Base-by-base conservation (phyloP, 1,140 invertebrate genomes). In the Cydia amplana region DNA sequence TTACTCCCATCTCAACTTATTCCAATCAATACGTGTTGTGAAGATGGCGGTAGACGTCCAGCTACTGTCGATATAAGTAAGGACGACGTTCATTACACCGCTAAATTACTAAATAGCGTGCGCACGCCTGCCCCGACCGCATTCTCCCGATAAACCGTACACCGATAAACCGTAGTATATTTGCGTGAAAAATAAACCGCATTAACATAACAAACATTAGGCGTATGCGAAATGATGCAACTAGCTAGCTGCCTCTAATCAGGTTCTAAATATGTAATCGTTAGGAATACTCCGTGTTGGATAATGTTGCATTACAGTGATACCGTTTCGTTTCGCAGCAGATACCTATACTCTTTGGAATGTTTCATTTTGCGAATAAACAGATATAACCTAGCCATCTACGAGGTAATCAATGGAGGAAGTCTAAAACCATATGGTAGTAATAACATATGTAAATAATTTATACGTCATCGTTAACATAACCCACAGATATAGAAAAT, bases 81-180 rank as follows among this genome's bases (percentile, higher is more conserved):
- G 36, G 28, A 36, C 65, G 28, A 70, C 65, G 32, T 55, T 23
- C 72, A 73, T 73, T 73, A 49, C 72, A 73, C 43, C 18, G 43
- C 72, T 49, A 55, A 73, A 73, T 73, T 73, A 73, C 72, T 51
- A 49, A 73, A 49, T 73, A 28, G 72, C 72, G 72, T 73, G 72
- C 18, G 9, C 36, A 55, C 55, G 43, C 72, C 36, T 43, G 72
- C 18, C 40, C 40, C 32, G 65, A n/a, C 28, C 28, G 65, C 65
- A 70, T 70, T 70, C 65, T 70, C 16, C 28, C 12, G 65, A 70
- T 70, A 36, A 18, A 70, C 65, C 55, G 55, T 60, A 60, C 55
- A 23, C 55, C 7, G 55, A 60, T 60, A 60, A 60, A 60, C 55
- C 10, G 20, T 60, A 32, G 20, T 60, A 32, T 65, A 70, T 70